Base-by-base conservation (phyloP, 2,797 vertebrate species). In the Denticeps clupeoides region DNA sequence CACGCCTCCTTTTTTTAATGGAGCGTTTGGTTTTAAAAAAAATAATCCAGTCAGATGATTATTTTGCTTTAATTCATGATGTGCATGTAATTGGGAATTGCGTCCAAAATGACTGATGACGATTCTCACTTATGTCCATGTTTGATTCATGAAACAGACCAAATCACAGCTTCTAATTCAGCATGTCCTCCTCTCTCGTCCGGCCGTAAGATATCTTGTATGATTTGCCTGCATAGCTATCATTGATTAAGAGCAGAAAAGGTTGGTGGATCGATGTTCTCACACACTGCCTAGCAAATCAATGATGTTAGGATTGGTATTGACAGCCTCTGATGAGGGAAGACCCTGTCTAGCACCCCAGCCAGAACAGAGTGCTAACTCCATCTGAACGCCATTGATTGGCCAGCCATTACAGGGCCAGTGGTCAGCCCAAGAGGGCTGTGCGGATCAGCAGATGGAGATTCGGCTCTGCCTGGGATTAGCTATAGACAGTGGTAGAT, bases 171-270 rank as follows among this genome's bases (percentile, higher is more conserved):
- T 47, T 27, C 16, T 35, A n/a, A 18, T 18, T 33, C 48, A 13
- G 19, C n/a, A 19, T 10, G n/a, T 26, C 24, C 47, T 45, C 26
- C 70, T 59, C 59, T 72, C 71, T 74, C 37, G 65, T 67, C 60
- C 47, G 45, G 24, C 35, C 26, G 6, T 45, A 48, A 3, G 10
- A 41, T 65, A 49, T 44, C 40, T 48, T 16, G 3, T 25, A 54
- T 12, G 4, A 61, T 49, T 63, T 41, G 27, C 45, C 61, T 27
- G 27, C 59, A 15, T 40, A 52, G 47, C 25, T 24, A 12, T 45
- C 26, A 80, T 82, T 49, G 74, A 82, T 82, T 69, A 67, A 64
- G 69, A 62, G 68, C 73, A 32, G 32, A 44, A 55, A 67, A 67
- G 69, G 49, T 50, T 19, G 59, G 42, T 55, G 53, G 62, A 63